Conservation (phyloP, 1,140 invertebrate genomes). For the Rhizoglyphus robini region DNA sequence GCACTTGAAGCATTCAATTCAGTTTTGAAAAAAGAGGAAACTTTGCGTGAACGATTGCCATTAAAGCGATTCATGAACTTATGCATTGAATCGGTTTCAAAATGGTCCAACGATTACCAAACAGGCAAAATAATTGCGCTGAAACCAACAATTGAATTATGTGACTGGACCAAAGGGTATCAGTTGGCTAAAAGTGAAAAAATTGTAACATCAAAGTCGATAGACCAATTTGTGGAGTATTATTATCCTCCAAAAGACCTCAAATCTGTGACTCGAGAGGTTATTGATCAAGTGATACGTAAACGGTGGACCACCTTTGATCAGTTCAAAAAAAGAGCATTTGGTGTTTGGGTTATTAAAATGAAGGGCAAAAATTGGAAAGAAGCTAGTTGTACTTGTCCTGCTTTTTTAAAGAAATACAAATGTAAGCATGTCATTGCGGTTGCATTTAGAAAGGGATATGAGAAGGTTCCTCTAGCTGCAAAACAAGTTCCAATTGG, state of each 20-base stretch:
- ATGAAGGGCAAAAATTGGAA: background rate
- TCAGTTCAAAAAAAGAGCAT: background rate
- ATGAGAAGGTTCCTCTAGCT: background rate
- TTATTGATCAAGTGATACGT: background rate
- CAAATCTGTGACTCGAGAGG: background rate
- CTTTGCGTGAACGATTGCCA: background rate
- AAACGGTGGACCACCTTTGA: background rate
- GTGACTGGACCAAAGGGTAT: background rate
- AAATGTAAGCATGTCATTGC: background rate
- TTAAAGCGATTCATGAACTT: background rate
- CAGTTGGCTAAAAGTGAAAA: background rate
- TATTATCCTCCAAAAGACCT: background rate
- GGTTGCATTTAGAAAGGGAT: background rate
- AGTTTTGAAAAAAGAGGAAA: background rate
- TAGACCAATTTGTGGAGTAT: background rate
- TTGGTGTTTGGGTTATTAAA: background rate
- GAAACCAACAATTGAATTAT: background rate
- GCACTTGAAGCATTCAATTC: background rate
- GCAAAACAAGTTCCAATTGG: background rate
- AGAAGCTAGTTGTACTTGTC: background rate
- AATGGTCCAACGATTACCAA: background rate
- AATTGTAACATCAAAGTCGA: background rate
- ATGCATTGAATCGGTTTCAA: background rate
- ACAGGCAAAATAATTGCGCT: background rate
- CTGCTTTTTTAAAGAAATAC: background rate